These are phyloP conservation scores for Glomeris marginata DNA, from an alignment of 2,888 invertebrate species.

Conservation along the genomic window DNA sequence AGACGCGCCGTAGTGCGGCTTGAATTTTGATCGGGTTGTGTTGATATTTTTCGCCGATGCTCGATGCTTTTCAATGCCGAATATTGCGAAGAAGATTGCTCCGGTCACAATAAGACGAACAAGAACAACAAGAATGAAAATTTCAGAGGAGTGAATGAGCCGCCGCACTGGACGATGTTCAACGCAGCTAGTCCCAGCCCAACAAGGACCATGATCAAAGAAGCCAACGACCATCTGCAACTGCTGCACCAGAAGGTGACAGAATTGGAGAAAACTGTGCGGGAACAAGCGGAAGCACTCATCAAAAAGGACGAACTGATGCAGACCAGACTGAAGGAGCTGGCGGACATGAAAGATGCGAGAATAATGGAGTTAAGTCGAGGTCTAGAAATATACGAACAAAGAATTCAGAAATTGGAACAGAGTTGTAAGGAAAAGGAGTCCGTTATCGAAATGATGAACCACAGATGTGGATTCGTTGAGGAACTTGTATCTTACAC, in stretches of 20 bases:
- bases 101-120: too few relatives aligned
- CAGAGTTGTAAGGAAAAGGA: slow-evolving; percentile 18
- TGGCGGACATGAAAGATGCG: slow-evolving; percentile 17
- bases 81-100: too few relatives aligned
- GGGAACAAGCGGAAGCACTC: slow-evolving; percentile 18
- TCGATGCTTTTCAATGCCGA: too few relatives aligned
- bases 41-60: too few relatives aligned
- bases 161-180: slow-evolving; percentile 10
- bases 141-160: too few relatives aligned
- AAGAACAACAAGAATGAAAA: too few relatives aligned
- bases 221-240: slow-evolving; percentile 15
- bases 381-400: slow-evolving; percentile 14
- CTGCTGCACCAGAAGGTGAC: slow-evolving; percentile 20
- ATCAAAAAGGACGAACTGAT: slow-evolving; percentile 19
- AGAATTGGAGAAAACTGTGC: slow-evolving; percentile 24
- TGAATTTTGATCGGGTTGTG: too few relatives aligned
- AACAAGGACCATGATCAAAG: slow-evolving; percentile 18
- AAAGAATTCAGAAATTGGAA: slow-evolving; percentile 18
- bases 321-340: slow-evolving; percentile 16
- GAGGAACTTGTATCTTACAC: slow-evolving; percentile 18
- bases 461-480: slow-evolving; percentile 14
- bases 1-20: too few relatives aligned
- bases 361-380: slow-evolving; percentile 16
- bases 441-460: slow-evolving; percentile 16
- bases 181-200: slow-evolving; percentile 13